Percentiles rank a stretch among this genome's conserved stretches.
Conservation (phyloP, 2,113 vertebrate genomes). For the Poecile atricapillus region DNA sequence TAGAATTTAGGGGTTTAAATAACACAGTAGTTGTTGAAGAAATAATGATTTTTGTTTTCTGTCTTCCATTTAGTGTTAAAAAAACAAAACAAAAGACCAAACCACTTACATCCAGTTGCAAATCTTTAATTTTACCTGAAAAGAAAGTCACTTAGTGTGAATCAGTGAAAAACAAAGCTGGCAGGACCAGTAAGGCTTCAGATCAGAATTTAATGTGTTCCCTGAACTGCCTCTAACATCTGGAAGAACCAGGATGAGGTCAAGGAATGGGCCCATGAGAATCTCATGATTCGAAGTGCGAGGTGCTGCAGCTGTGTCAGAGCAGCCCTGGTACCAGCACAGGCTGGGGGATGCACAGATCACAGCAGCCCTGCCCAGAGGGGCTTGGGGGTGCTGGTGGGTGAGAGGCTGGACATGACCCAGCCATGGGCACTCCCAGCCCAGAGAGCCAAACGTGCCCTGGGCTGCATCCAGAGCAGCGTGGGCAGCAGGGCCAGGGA, state of each 20-base stretch:
- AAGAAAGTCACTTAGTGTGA: not conserved
- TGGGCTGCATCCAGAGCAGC: not conserved
- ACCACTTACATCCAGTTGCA: not conserved
- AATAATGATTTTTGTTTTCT: not conserved
- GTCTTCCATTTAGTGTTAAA: not conserved
- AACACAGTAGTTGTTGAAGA: not conserved
- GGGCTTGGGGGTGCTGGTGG: not conserved
- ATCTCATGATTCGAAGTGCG: not conserved
- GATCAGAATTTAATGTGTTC: not conserved
- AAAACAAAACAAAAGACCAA: not conserved
- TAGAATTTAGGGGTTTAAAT: not conserved
- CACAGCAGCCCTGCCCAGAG: not conserved
- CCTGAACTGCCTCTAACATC: not conserved
- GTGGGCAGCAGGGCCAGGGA: not conserved
- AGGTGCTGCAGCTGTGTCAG: not conserved
- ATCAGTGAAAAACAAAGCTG: not conserved
- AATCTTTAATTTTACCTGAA: not conserved
- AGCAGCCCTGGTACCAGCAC: accelerated
- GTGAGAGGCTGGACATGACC: not conserved
- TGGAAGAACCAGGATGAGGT: not conserved
- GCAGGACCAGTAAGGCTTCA: not conserved
- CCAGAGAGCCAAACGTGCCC: not conserved
- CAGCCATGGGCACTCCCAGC: not conserved
- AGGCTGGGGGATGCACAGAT: not conserved
- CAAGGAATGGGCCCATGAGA: accelerated